Evolutionary conservation across 2,888 invertebrate genomes (phyloP).

Genomic region (Hemicrepidius hirtus): DNA sequence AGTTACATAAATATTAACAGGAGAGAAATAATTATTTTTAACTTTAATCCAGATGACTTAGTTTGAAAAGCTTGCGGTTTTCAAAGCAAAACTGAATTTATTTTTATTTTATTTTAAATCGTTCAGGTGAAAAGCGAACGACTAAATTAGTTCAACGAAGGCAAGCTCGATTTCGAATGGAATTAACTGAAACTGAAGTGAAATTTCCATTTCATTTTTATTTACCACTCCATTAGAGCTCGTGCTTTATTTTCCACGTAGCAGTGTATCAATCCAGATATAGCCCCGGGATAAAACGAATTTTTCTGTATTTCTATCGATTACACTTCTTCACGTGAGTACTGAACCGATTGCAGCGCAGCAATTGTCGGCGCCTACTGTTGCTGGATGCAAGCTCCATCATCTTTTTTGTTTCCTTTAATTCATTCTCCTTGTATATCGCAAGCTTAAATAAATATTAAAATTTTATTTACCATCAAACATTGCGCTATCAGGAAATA

Average conservation of each 20-base stretch:
- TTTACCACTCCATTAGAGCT: slow-evolving; percentile 27
- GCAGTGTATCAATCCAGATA: slow-evolving; percentile 16
- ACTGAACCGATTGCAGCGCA: slow-evolving; percentile 27
- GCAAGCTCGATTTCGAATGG: slow-evolving; percentile 22
- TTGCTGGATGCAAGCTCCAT: neutral
- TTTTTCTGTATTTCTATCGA: slow-evolving; percentile 29
- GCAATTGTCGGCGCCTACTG: slow-evolving; percentile 16
- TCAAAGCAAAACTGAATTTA: slow-evolving; percentile 20
- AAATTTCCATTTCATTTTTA: slow-evolving; percentile 28
- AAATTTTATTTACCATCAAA: too few relatives aligned
- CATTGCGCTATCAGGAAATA: too few relatives aligned
- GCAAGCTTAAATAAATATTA: too few relatives aligned
- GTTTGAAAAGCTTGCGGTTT: slow-evolving; percentile 5
- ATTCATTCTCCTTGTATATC: neutral
- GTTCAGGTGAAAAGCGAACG: slow-evolving; percentile 26
- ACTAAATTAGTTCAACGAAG: slow-evolving; percentile 23
- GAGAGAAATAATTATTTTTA: neutral
- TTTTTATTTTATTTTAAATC: slow-evolving; percentile 25
- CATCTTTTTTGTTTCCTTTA: neutral
- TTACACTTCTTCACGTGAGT: slow-evolving; percentile 30
- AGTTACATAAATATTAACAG: neutral
- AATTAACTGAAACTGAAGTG: slow-evolving; percentile 29
- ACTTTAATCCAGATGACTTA: slow-evolving; percentile 10
- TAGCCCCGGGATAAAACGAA: slow-evolving; percentile 24
- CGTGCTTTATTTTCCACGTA: slow-evolving; percentile 20